Evolutionary conservation across 2,113 vertebrate genomes (phyloP), one percentile per base, ranked within the genome.

Genomic region (Ciconia boyciana): DNA sequence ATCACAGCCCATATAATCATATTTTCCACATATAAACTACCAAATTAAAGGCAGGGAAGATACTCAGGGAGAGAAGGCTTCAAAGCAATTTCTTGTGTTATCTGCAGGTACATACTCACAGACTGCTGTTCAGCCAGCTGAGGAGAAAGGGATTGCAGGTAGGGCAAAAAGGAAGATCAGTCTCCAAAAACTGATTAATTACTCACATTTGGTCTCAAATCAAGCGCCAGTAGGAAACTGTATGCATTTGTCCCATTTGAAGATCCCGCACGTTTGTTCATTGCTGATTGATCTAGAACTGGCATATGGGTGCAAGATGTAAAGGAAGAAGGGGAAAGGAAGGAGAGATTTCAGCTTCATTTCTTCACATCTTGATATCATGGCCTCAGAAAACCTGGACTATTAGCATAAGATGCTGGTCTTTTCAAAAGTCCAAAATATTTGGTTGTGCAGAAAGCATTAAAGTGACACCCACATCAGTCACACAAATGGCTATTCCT

Each of bases 1-100:
- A 87, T 43, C 62, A 52, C 41, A 85, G 66, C 9, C 60, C 54
- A 5, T 62, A 71, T 87, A 87, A 94, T 90, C 58, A 14, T 75
- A 83, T 86, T 93, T 94, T 86, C 81, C 76, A 94, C 32, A 31
- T 65, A 83, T 10, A 91, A 91, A 49, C 36, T 43, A 52, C 41
- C 25, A 65, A 93, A 94, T 91, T 90, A 94, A 96, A 94, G 58
- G n/a, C 57, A 70, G 70, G n/a, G 71, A 83, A 84, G 79, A 81
- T 54, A 87, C 49, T 75, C 31, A 5, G 29, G 32, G 36, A 87
- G 32, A 78, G 31, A 48, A 43, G 18, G 25, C 60, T 87, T 78
- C 83, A 91, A 80, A 64, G 69, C 15, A 75, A 64, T 87, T 82
- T 87, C 80, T 66, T 64, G 20, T 88, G 41, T 66, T 92, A 83